Evolutionary conservation across 2,113 vertebrate genomes (phyloP).

Genomic region (Hyperopisus bebe): DNA sequence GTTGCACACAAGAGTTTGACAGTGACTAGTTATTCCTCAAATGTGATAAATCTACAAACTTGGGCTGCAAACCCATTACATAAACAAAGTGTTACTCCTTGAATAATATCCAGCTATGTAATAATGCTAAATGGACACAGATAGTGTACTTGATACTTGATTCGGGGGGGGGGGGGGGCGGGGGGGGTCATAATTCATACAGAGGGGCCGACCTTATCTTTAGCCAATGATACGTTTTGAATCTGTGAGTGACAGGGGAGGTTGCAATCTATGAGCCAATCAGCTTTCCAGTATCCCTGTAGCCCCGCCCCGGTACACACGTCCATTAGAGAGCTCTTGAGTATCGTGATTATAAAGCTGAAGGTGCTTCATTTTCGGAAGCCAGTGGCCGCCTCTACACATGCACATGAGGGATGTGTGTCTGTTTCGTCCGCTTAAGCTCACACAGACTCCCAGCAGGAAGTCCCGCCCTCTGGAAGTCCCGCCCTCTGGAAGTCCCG

Average conservation of each 20-base stretch:
- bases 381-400: background rate
- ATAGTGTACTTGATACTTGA: background rate
- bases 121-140: background rate
- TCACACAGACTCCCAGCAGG: background rate
- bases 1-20: background rate
- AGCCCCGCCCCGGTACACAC: background rate
- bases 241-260: background rate
- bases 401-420: background rate
- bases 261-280: background rate
- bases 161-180: background rate
- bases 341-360: background rate
- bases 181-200: background rate
- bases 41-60: background rate
- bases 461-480: background rate
- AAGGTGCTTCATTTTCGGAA: background rate
- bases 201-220: background rate
- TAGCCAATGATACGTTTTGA: background rate
- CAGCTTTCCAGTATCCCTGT: background rate
- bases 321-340: background rate
- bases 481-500: no score
- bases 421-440: background rate
- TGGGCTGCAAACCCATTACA: background rate
- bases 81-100: background rate
- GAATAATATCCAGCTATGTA: background rate
- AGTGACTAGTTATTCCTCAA: background rate